phyloP scores from a whole-genome alignment of 2,888 invertebrate species.

The Tachystola acroxantha region DNA sequence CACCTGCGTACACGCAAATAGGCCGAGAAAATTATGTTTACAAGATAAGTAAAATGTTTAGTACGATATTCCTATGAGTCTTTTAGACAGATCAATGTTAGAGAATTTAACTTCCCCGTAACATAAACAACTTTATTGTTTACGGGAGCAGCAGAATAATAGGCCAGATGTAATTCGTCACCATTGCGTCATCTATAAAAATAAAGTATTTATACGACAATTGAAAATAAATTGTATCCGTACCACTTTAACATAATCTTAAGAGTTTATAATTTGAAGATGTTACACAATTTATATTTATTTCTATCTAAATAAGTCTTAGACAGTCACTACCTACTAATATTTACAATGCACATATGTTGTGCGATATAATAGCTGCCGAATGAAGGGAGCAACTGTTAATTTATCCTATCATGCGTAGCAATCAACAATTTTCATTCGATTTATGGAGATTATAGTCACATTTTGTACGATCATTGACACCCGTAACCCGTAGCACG shows the following conservation, averaged over 20 bases:
- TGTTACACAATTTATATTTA: slow-evolving; percentile 22
- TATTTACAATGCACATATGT: slow-evolving; percentile 65
- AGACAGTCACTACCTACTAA: slow-evolving; percentile 58
- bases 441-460: slow-evolving; percentile 59
- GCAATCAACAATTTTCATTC: slow-evolving; percentile 44
- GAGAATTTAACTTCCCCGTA: too few species aligned
- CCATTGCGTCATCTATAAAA: too few species aligned
- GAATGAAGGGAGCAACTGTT: slow-evolving; percentile 57
- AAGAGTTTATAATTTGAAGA: too few species aligned
- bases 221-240: too few species aligned
- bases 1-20: slow-evolving; percentile 28
- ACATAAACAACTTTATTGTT: too few species aligned
- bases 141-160: too few species aligned
- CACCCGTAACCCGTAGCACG: slow-evolving; percentile 23
- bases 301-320: slow-evolving; percentile 64
- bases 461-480: slow-evolving; percentile 69
- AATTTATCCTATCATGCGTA: slow-evolving; percentile 32
- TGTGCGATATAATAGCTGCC: slow-evolving; percentile 66
- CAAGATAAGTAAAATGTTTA: too few species aligned
- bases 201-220: too few species aligned
- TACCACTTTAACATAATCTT: too few species aligned
- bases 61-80: too few species aligned
- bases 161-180: too few species aligned
- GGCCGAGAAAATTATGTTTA: not conserved
- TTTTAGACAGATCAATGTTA: too few species aligned